These are phyloP conservation scores for Platichthys stellatus DNA, from an alignment of 2,113 vertebrate genomes.

Conservation along the genomic window DNA sequence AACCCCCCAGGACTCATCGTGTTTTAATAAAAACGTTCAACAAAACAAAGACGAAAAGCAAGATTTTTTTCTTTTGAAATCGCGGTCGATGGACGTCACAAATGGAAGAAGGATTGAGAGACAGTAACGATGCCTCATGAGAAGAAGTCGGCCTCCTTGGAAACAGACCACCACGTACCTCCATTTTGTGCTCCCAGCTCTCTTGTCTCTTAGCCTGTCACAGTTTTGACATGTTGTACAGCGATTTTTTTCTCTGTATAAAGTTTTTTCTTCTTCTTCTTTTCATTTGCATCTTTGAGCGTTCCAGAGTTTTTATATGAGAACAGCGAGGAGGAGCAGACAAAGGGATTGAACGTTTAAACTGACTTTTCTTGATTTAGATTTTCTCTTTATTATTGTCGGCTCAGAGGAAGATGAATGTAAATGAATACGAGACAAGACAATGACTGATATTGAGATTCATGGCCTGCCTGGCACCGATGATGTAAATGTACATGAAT, in stretches of 20 bases:
- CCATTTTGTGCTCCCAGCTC: conserved; percentile 54
- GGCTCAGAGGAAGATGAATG: conserved; percentile 47
- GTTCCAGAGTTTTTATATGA: conserved; percentile 32
- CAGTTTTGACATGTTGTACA: conserved; percentile 45
- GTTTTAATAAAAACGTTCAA: conserved; percentile 39
- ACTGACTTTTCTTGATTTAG: background rate
- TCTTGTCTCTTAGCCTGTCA: conserved; percentile 36
- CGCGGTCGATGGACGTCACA: background rate
- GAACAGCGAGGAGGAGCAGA: conserved; percentile 22
- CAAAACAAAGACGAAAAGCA: conserved; percentile 21
- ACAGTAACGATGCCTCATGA: background rate
- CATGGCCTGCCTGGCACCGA: conserved; percentile 24
- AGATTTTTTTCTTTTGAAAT: conserved; percentile 24
- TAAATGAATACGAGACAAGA: conserved; percentile 20
- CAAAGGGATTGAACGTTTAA: conserved; percentile 36
- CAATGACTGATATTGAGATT: conserved; percentile 19
- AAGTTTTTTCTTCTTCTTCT: conserved; percentile 8
- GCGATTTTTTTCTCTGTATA: conserved; percentile 27
- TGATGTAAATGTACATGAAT: background rate
- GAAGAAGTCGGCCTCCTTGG: conserved; percentile 33
- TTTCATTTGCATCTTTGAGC: conserved; percentile 37
- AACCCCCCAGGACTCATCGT: conserved; percentile 26
- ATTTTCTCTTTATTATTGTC: background rate
- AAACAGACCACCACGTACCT: conserved; percentile 62
- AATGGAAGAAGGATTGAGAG: conserved; percentile 32